A percentile compares a stretch with the other conserved stretches of the same genome.
Conservation (phyloP, 2,888 invertebrate species). For the Drosophila demipolita region DNA sequence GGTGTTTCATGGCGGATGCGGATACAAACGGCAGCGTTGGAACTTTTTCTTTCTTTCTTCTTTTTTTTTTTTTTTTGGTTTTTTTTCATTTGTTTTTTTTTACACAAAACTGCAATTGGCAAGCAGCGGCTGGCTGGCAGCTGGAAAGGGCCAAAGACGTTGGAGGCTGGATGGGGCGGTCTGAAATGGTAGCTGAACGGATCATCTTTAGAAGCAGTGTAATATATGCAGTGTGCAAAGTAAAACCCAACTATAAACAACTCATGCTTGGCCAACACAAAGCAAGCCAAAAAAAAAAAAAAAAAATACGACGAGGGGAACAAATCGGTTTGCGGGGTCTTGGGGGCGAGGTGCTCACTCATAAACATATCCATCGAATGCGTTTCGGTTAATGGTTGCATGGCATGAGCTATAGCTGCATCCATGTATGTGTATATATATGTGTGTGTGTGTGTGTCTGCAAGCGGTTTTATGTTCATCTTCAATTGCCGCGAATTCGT, state of each 20-base stretch:
- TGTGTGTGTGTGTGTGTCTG: neutral
- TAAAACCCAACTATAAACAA: constrained; percentile 54
- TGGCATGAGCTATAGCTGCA: constrained; percentile 12
- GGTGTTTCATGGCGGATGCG: constrained; percentile 61
- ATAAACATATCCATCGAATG: constrained; percentile 60
- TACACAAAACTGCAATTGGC: constrained; percentile 50
- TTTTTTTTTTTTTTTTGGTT: neutral
- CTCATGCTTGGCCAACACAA: constrained; percentile 27
- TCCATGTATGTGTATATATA: neutral
- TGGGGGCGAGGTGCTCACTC: constrained; percentile 8
- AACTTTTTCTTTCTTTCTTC: constrained; percentile 40
- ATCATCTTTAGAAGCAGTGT: constrained; percentile 47
- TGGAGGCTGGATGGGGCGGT: too few relatives aligned
- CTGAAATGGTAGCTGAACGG: constrained; percentile 36
- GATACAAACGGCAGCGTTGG: constrained; percentile 49
- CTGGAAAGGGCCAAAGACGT: neutral
- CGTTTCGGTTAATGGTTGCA: constrained; percentile 33
- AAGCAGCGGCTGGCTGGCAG: constrained; percentile 14
- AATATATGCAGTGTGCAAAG: constrained; percentile 29
- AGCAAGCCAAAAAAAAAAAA: neutral
- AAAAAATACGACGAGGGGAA: neutral
- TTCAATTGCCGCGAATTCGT: constrained; percentile 19
- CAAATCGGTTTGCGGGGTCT: neutral
- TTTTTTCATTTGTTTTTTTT: neutral
- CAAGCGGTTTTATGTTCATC: constrained; percentile 16